These are phyloP conservation scores for Sus scrofa DNA, from an alignment of 2,113 vertebrate species.

Conservation along the genomic window DNA sequence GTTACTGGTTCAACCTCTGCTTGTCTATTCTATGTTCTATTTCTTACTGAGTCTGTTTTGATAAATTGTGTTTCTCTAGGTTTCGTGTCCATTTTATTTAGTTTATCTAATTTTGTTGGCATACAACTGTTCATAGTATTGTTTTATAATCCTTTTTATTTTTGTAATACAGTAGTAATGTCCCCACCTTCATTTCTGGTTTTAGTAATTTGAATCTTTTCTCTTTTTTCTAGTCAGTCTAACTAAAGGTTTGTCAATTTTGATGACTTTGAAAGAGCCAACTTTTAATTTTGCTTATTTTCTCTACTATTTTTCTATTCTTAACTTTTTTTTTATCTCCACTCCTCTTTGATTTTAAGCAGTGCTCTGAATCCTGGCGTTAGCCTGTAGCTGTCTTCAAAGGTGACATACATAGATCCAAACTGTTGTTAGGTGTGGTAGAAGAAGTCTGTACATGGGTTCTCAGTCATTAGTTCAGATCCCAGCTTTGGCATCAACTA, in stretches of 20 bases:
- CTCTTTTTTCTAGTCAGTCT: not conserved
- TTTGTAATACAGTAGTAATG: not conserved
- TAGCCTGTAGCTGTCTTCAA: not conserved
- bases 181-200: not conserved
- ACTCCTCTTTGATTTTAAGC: not conserved
- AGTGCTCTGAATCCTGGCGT: not conserved
- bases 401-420: not conserved
- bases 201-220: slow-evolving; percentile 28
- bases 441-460: not conserved
- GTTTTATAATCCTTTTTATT: not conserved
- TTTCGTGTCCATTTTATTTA: not conserved
- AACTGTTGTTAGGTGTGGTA: not conserved
- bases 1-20: not conserved
- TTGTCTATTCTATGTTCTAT: not conserved
- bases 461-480: slow-evolving; percentile 1
- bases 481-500: not conserved
- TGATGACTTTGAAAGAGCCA: not conserved
- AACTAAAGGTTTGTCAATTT: not conserved
- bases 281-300: not conserved
- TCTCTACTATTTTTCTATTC: not conserved
- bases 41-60: not conserved
- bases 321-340: not conserved
- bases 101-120: not conserved
- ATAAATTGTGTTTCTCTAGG: not conserved
- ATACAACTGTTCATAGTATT: not conserved